A percentile compares a stretch with the other conserved stretches of the same genome.
These are phyloP conservation scores for Ochropleura plecta DNA, from an alignment of 2,888 invertebrate genomes.

Conservation along the genomic window DNA sequence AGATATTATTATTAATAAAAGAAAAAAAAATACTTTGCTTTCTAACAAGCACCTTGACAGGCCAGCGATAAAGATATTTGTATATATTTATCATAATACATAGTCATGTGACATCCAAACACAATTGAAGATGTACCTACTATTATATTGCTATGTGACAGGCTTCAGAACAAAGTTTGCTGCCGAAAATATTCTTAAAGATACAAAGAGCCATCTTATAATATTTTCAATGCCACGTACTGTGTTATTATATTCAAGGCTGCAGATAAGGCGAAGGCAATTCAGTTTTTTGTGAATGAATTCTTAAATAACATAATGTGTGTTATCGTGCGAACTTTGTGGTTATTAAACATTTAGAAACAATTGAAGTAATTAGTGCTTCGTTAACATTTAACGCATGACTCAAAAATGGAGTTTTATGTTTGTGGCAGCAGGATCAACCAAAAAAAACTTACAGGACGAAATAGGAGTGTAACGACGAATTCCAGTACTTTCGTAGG, in stretches of 20 bases:
- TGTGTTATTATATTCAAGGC: constrained; percentile 66
- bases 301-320: constrained; percentile 49
- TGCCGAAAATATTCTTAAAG: constrained; percentile 46
- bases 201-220: constrained; percentile 46
- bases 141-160: constrained; percentile 22
- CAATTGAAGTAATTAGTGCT: constrained; percentile 52
- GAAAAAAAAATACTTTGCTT: neutral
- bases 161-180: constrained; percentile 19
- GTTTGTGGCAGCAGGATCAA: neutral
- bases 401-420: neutral
- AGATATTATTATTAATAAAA: neutral
- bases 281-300: constrained; percentile 56
- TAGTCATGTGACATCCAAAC: constrained; percentile 62
- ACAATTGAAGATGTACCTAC: constrained; percentile 47
- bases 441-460: neutral
- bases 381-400: constrained; percentile 18
- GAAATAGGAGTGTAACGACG: neutral
- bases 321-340: constrained; percentile 61
- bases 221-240: constrained; percentile 62
- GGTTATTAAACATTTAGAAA: constrained; percentile 56
- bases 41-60: constrained; percentile 7
- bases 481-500: neutral
- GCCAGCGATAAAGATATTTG: neutral
- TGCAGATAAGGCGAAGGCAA: constrained; percentile 57
- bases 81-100: constrained; percentile 33